Conservation (phyloP, 2,888 invertebrate genomes). For the Patella pellucida region DNA sequence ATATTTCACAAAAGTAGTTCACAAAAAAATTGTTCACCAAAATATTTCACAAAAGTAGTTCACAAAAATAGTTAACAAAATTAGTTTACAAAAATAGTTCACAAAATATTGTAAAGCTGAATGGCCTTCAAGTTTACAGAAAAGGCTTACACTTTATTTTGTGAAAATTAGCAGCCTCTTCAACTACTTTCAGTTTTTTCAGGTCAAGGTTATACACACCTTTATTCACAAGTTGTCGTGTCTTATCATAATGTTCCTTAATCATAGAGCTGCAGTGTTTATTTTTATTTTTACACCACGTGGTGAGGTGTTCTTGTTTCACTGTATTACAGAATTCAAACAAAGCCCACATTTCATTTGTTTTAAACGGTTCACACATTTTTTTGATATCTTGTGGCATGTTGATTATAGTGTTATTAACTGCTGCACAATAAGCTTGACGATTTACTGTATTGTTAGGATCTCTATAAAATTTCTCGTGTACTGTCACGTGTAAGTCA, state of each 20-base stretch:
- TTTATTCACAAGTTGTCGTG: not conserved
- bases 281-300: slow-evolving; percentile 9
- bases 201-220: slow-evolving; percentile 6
- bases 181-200: not conserved
- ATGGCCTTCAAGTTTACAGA: no score
- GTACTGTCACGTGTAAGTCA: not conserved
- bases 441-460: not conserved
- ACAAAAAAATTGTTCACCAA: no score
- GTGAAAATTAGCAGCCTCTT: not conserved
- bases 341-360: not conserved
- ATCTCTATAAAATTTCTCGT: not conserved
- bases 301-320: not conserved
- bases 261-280: not conserved
- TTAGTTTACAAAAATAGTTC: not conserved
- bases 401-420: not conserved
- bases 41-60: no score
- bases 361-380: not conserved
- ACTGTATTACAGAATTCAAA: not conserved
- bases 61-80: no score
- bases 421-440: not conserved
- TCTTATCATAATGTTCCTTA: not conserved
- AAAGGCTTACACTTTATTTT: not conserved
- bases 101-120: no score
- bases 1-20: no score
- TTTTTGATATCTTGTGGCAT: not conserved